Base-by-base conservation (phyloP, 2,888 invertebrate genomes). In the Spicauda simplicius region DNA sequence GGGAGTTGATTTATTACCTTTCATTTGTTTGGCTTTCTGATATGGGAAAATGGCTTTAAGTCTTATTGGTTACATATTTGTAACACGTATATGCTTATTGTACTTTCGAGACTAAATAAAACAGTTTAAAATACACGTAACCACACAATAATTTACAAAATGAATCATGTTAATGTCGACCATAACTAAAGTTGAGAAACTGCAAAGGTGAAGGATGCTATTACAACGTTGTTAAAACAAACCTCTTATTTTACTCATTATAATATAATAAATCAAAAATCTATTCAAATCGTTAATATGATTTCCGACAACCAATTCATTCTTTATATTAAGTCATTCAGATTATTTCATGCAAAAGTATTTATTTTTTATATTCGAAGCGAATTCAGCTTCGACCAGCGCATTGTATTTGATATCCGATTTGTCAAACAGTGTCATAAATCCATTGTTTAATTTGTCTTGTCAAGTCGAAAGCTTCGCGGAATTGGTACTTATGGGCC, bases 371-470 rank as follows among this genome's bases (percentile, higher is more conserved):
- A 50, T 59, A 59, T 14, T 45, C 7, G 14, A 37, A 57, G 6
- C 41, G 57, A 37, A 45, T 45, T 19, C 14, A 56, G 37, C 3
- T 37, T 1, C 12, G 4, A 37, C 11, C 12, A 12, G 1, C 12
- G 8, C 1, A 37, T 41, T 7, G 53, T 18, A 33, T 61, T 10
- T n/a, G 1, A 55, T 55, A 55, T 48, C 12, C 48, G 2, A 50
- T 57, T 50, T 20, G 16, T 64, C 30, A 54, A 54, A 48, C 14
- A 45, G 18, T 18, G 18, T 56, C 30, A 53, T 48, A 18, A 57
- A 57, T 57, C 16, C 33, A 64, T 20, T 52, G 56, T 37, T 33
- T n/a, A 64, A 64, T 64, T 58, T 58, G 33, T 37, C n/a, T 57
- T 52, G 57, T 53, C 41, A 37, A 54, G 45, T 45, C 53, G 37